A percentile compares a stretch with the other conserved stretches of the same genome.
phyloP scores from a whole-genome alignment of 2,113 vertebrate genomes.

The Labeo rohita region DNA sequence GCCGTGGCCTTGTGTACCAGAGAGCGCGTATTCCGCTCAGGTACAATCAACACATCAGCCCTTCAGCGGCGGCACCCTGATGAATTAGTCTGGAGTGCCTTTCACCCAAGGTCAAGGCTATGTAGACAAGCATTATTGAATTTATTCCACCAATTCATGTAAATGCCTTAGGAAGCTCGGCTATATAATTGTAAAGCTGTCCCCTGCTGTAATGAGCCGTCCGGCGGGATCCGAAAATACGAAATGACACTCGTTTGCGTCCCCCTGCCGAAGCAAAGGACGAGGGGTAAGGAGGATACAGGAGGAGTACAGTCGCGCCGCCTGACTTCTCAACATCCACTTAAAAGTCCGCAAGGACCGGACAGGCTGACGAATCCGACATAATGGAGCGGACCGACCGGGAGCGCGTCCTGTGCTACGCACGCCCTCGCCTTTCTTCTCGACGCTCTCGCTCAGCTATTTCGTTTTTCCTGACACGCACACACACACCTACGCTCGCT shows the following conservation, averaged over 20 bases:
- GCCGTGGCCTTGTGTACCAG: neutral
- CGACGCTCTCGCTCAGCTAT: conserved; percentile 58
- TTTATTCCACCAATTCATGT: conserved; percentile 65
- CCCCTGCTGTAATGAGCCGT: conserved; percentile 56
- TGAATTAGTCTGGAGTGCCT: conserved; percentile 68
- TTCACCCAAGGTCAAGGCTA: conserved; percentile 73
- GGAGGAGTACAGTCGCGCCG: conserved; percentile 38
- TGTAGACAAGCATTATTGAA: conserved; percentile 68
- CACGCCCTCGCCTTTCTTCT: conserved; percentile 61
- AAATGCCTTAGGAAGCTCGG: conserved; percentile 59
- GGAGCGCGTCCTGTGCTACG: conserved; percentile 30
- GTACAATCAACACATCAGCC: conserved; percentile 63
- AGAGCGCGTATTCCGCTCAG: conserved; percentile 46
- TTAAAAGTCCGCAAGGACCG: conserved; percentile 63
- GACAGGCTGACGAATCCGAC: conserved; percentile 74
- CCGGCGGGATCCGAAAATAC: conserved; percentile 30
- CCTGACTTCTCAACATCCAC: conserved; percentile 43
- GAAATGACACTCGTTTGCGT: conserved; percentile 33
- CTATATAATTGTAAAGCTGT: conserved; percentile 61
- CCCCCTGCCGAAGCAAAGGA: conserved; percentile 19
- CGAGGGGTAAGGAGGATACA: conserved; percentile 2
- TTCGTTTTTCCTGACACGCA: conserved; percentile 51
- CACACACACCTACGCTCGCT: conserved; percentile 39
- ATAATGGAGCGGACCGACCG: conserved; percentile 69
- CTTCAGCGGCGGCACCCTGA: conserved; percentile 61